Evolutionary conservation across 2,113 vertebrate genomes (phyloP).

Genomic region (Gambusia affinis): DNA sequence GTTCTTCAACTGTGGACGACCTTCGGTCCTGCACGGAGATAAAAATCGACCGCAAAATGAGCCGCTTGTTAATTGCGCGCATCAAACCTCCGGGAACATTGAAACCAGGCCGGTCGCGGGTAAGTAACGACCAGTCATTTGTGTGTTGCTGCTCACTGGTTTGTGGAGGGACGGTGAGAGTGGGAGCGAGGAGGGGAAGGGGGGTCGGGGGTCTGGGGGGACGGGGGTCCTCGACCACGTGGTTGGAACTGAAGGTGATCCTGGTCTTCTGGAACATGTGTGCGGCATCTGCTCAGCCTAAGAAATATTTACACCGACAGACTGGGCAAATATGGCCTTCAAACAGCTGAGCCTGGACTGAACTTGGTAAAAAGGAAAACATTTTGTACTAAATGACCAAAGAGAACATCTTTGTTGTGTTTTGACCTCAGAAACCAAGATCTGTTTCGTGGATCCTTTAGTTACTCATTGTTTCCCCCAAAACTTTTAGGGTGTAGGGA

Average conservation of each 20-base stretch:
- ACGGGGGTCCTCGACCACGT: neutral
- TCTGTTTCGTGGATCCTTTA: neutral
- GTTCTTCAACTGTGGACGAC: constrained; percentile 4
- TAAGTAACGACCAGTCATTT: constrained; percentile 19
- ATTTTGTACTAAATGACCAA: neutral
- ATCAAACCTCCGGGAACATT: constrained; percentile 7
- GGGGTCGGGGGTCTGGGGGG: too few relatives aligned
- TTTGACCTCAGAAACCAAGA: neutral
- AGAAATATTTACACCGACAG: constrained; percentile 51
- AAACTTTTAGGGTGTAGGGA: too few relatives aligned
- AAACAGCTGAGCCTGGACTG: constrained; percentile 28
- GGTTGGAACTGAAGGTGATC: constrained; percentile 36
- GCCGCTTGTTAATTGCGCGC: constrained; percentile 5
- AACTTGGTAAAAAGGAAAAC: neutral
- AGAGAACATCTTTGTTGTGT: neutral
- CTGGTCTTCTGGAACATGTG: constrained; percentile 44
- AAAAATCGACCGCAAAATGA: neutral
- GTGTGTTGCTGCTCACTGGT: constrained; percentile 11
- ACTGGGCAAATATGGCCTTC: constrained; percentile 44
- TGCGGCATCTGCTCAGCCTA: constrained; percentile 39
- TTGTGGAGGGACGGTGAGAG: neutral
- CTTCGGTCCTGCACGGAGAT: neutral
- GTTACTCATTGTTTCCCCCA: too few relatives aligned
- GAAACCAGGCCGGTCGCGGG: constrained; percentile 7
- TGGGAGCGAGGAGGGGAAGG: too few relatives aligned